These are phyloP conservation scores for Ceyx cyanopectus DNA, from an alignment of 2,113 vertebrate species.

Conservation along the genomic window DNA sequence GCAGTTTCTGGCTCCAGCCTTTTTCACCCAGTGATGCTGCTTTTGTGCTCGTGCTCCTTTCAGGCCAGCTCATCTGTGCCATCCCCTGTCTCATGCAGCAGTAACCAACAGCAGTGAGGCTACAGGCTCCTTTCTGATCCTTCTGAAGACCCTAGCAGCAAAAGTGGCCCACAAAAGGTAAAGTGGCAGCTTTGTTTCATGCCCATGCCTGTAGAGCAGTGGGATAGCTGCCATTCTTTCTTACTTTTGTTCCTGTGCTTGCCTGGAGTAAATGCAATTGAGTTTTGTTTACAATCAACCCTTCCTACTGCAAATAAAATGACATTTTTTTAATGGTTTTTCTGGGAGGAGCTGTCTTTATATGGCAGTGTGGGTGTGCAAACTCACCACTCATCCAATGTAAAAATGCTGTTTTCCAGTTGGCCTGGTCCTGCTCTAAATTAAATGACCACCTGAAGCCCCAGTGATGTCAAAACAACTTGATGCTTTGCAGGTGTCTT, in stretches of 20 bases:
- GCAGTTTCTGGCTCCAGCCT: not conserved
- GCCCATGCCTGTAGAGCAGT: not conserved
- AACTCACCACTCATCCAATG: not conserved
- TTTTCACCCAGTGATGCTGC: not conserved
- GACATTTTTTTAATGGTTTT: not conserved
- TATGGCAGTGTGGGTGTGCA: not conserved
- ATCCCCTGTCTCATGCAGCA: accelerated
- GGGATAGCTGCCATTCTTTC: not conserved
- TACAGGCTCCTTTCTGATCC: not conserved
- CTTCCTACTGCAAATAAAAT: not conserved
- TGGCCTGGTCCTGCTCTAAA: not conserved
- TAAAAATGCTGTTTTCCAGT: not conserved
- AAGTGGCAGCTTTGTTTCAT: not conserved
- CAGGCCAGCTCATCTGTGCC: not conserved
- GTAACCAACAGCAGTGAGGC: not conserved
- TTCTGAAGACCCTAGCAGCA: not conserved
- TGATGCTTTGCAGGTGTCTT: not conserved
- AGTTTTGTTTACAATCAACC: not conserved
- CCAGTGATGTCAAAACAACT: not conserved
- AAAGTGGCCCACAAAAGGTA: not conserved
- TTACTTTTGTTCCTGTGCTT: not conserved
- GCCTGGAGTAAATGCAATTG: not conserved
- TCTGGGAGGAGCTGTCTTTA: not conserved
- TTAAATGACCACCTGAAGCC: not conserved
- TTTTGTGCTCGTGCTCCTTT: not conserved